Evolutionary conservation across 1,140 invertebrate species (phyloP).

Genomic region (Apocrypta bakeri): DNA sequence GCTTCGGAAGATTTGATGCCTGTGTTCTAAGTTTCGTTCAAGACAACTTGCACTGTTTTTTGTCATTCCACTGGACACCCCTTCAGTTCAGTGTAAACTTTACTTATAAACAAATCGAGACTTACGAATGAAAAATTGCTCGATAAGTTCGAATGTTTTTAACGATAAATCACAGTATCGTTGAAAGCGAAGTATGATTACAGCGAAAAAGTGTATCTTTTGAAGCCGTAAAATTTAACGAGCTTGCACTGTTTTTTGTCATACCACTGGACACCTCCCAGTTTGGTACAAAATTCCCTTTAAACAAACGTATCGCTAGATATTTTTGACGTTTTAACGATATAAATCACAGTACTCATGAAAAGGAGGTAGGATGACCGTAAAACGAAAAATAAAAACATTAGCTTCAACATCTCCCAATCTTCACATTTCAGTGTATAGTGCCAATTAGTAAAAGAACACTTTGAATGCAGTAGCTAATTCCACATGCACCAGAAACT

Average conservation of each 20-base stretch:
- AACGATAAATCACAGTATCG: too few species aligned
- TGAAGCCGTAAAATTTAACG: too few species aligned
- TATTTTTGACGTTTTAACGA: too few species aligned
- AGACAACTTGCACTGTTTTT: slow-evolving; percentile 27
- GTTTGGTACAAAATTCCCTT: neutral
- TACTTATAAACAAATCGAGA: neutral
- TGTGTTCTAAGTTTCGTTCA: slow-evolving; percentile 1
- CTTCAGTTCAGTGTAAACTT: neutral
- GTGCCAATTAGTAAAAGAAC: neutral
- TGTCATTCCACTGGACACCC: neutral
- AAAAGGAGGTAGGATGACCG: too few species aligned
- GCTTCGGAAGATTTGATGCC: slow-evolving; percentile 51
- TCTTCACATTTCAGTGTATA: neutral
- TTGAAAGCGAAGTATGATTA: too few species aligned
- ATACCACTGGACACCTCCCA: neutral
- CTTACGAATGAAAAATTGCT: too few species aligned
- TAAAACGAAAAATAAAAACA: too few species aligned
- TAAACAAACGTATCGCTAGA: too few species aligned
- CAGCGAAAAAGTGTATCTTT: too few species aligned
- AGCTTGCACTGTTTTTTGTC: neutral
- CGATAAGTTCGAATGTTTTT: too few species aligned
- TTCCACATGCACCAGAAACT: neutral
- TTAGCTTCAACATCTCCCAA: neutral
- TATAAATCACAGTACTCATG: too few species aligned
- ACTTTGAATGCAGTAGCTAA: neutral